A percentile compares a stretch with the other conserved stretches of the same genome.
These are phyloP conservation scores for Drosophila kikkawai DNA, from an alignment of 1,140 invertebrate species.

Conservation along the genomic window DNA sequence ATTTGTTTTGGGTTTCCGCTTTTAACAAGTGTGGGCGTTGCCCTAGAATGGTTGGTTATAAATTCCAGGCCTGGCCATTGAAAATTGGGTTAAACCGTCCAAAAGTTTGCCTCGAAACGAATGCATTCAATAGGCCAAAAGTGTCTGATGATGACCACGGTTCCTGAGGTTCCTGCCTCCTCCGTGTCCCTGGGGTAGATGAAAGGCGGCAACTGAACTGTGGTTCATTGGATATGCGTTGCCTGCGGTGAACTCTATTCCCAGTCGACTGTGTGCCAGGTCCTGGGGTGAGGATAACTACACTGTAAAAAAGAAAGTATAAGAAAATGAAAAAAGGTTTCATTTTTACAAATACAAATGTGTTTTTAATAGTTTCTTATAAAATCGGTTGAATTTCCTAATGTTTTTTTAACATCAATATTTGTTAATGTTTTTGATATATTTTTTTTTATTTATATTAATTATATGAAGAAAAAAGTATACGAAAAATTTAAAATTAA, in stretches of 20 bases:
- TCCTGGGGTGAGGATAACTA: background rate
- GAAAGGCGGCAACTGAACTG: slow-evolving; percentile 39
- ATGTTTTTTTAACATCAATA: too few species aligned
- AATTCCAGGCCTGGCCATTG: slow-evolving; percentile 10
- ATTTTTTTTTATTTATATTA: too few species aligned
- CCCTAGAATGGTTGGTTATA: background rate
- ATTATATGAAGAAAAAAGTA: background rate
- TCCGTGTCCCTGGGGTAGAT: slow-evolving; percentile 11
- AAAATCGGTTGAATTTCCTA: too few species aligned
- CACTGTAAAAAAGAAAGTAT: background rate
- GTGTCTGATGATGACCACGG: slow-evolving; percentile 22
- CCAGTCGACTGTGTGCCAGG: slow-evolving; percentile 10
- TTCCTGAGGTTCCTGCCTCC: background rate
- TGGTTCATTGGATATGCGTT: slow-evolving; percentile 59
- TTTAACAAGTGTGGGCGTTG: slow-evolving; percentile 4
- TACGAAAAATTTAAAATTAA: background rate
- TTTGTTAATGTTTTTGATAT: too few species aligned
- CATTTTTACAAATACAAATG: too few species aligned
- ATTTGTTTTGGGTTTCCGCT: slow-evolving; percentile 7
- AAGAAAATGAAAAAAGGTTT: background rate
- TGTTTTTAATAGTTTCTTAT: too few species aligned
- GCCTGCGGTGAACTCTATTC: slow-evolving; percentile 30
- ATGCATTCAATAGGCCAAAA: slow-evolving; percentile 33
- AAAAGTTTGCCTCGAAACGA: slow-evolving; percentile 20
- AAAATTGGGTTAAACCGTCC: slow-evolving; percentile 41